Percentiles rank a stretch among this genome's conserved stretches.
These are phyloP conservation scores for Tipula unca DNA, from an alignment of 2,888 invertebrate genomes.

Conservation along the genomic window DNA sequence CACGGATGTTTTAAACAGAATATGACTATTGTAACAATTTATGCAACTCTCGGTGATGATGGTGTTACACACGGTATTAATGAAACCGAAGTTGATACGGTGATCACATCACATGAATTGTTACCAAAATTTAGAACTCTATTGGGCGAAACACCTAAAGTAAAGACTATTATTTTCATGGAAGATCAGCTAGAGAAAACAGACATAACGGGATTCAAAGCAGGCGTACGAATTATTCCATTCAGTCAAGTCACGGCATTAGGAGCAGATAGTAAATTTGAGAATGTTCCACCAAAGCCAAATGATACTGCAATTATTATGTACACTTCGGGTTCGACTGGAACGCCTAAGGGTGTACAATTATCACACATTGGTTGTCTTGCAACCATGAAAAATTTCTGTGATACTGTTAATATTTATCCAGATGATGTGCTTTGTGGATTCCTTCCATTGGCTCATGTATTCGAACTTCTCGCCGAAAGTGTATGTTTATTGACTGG, in stretches of 20 bases:
- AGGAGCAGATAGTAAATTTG: conserved; percentile 48
- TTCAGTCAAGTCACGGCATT: conserved; percentile 61
- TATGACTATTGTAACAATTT: conserved; percentile 92
- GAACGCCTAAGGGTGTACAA: conserved; percentile 84
- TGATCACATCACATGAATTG: conserved; percentile 88
- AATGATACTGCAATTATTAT: conserved; percentile 91
- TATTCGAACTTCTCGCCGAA: conserved; percentile 91
- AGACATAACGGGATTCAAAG: conserved; percentile 60
- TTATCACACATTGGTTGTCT: conserved; percentile 76
- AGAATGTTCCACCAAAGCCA: conserved; percentile 52
- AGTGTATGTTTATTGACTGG: conserved; percentile 75
- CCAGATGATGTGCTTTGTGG: conserved; percentile 77
- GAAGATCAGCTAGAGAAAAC: conserved; percentile 75
- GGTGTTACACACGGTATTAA: conserved; percentile 94
- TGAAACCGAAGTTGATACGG: conserved; percentile 89
- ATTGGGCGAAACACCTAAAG: conserved; percentile 59
- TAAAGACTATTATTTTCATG: conserved; percentile 76
- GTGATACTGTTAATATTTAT: conserved; percentile 63
- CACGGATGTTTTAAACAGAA: conserved; percentile 94
- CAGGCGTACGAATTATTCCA: conserved; percentile 60
- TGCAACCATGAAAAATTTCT: conserved; percentile 70
- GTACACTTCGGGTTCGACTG: conserved; percentile 98
- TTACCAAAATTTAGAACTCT: conserved; percentile 83
- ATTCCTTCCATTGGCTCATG: conserved; percentile 94
- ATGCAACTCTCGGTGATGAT: conserved; percentile 94